Percentiles rank a stretch among this genome's conserved stretches.
Conservation (phyloP, 2,888 invertebrate genomes). For the Phengaris alcon region DNA sequence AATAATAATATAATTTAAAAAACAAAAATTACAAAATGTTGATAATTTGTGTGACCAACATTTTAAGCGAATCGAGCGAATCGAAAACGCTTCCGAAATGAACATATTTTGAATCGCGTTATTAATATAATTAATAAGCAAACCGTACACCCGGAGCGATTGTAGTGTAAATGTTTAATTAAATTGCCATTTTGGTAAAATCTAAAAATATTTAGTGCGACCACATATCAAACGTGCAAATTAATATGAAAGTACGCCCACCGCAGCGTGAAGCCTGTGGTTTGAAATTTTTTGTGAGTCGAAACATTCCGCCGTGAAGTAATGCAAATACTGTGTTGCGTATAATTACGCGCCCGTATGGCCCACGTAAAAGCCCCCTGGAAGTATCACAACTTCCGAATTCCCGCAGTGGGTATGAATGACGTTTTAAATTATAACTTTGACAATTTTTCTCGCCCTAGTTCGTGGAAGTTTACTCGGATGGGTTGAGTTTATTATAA, state of each 20-base stretch:
- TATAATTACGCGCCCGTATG: constrained; percentile 58
- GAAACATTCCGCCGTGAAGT: constrained; percentile 44
- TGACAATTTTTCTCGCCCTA: constrained; percentile 19
- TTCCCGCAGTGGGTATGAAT: constrained; percentile 27
- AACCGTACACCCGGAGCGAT: constrained; percentile 23
- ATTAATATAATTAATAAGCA: constrained; percentile 27
- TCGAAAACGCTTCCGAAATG: constrained; percentile 19
- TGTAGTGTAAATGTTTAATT: constrained; percentile 36
- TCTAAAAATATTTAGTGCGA: constrained; percentile 38
- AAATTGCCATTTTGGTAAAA: constrained; percentile 36
- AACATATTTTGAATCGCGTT: constrained; percentile 18
- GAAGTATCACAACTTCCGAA: constrained; percentile 31
- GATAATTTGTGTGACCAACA: background rate
- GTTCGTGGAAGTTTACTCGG: constrained; percentile 7
- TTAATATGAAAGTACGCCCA: constrained; percentile 39
- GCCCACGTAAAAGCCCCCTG: constrained; percentile 35
- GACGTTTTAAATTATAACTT: constrained; percentile 29
- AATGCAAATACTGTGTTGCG: constrained; percentile 60
- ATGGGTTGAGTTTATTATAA: background rate
- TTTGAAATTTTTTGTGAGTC: constrained; percentile 43
- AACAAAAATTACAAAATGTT: background rate
- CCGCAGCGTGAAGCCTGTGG: constrained; percentile 40
- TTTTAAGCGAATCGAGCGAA: constrained; percentile 7
- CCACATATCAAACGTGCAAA: constrained; percentile 39
- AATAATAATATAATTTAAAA: too few species aligned